phyloP scores from a whole-genome alignment of 2,113 vertebrate genomes.

The Rhegmatorhina hoffmannsi region DNA sequence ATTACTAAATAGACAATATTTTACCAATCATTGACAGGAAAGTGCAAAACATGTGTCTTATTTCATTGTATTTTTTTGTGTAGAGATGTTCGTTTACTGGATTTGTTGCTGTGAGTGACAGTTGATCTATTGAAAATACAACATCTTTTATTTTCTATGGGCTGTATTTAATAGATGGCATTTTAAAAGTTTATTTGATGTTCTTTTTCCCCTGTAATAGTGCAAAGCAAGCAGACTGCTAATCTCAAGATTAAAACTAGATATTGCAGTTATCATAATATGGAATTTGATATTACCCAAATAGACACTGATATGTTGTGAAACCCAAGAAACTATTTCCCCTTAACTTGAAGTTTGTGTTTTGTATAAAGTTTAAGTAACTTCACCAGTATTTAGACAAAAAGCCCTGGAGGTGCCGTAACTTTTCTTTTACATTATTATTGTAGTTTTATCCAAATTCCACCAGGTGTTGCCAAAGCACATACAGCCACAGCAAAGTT shows the following conservation, averaged over 20 bases:
- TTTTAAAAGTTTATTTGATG: neutral
- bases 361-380: neutral
- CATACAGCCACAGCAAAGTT: constrained; percentile 67
- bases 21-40: neutral
- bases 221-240: neutral
- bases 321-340: neutral
- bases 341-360: neutral
- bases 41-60: neutral
- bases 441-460: constrained; percentile 80
- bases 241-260: neutral
- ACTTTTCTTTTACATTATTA: neutral
- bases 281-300: neutral
- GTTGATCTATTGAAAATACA: neutral
- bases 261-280: neutral
- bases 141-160: neutral
- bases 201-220: neutral
- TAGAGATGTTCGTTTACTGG: neutral
- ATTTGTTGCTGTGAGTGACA: neutral
- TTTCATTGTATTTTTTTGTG: neutral
- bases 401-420: neutral
- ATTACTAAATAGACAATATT: neutral
- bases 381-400: neutral
- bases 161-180: neutral
- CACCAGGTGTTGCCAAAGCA: constrained; percentile 89
- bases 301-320: neutral